phyloP scores from a whole-genome alignment of 2,797 vertebrate genomes.

The Fistularia commersonii region DNA sequence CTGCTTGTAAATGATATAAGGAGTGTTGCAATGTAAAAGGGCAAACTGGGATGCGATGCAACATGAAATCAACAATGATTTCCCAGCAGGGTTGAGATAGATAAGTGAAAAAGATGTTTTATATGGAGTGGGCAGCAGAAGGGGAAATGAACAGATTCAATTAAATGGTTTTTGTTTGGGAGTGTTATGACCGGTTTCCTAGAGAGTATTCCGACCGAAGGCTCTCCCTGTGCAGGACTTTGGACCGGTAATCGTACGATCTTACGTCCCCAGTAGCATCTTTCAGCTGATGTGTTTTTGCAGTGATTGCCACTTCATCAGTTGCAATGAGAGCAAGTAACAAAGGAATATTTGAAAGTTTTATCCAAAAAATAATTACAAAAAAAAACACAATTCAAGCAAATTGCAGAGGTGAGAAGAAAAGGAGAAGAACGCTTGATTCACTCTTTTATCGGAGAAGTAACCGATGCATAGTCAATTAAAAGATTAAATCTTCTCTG shows the following conservation, averaged over 20 bases:
- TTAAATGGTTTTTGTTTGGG: constrained; percentile 43
- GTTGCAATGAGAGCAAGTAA: too few relatives aligned
- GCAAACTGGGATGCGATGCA: constrained; percentile 35
- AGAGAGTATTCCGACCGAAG: neutral
- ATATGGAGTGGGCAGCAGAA: constrained; percentile 25
- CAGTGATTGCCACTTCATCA: neutral
- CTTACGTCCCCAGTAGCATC: neutral
- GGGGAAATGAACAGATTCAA: constrained; percentile 42
- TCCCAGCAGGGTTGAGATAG: constrained; percentile 47
- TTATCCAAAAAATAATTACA: too few relatives aligned
- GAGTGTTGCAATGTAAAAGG: constrained; percentile 27
- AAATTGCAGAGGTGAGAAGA: too few relatives aligned
- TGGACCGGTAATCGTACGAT: neutral
- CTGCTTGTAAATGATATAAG: constrained; percentile 27
- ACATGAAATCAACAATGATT: constrained; percentile 57
- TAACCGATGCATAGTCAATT: too few relatives aligned
- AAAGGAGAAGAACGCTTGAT: too few relatives aligned
- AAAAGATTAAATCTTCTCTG: too few relatives aligned
- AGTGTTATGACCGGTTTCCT: constrained; percentile 10
- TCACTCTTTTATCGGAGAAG: too few relatives aligned
- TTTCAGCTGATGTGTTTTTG: neutral
- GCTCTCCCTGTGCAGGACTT: neutral
- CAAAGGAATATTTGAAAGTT: too few relatives aligned
- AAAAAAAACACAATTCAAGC: too few relatives aligned
- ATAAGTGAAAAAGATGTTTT: constrained; percentile 39